Base-by-base conservation (phyloP, 2,888 invertebrate species). In the Xylocampa areola region DNA sequence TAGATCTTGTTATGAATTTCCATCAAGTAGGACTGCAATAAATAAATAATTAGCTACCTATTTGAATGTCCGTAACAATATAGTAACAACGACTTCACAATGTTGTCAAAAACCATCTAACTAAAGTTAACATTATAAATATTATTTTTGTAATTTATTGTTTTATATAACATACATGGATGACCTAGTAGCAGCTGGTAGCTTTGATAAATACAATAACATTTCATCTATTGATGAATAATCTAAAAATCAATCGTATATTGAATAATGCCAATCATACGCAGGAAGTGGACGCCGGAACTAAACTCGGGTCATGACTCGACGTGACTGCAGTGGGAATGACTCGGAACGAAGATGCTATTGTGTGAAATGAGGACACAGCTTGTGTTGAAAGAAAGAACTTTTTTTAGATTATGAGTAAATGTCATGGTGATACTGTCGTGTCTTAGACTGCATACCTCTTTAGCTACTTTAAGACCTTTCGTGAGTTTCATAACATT, bases 241-340 rank as follows among this genome's bases (percentile, higher is more conserved):
- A n/a, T n/a, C n/a, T 55, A 59, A 59, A 53, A 60, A 48, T 50
- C 47, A 49, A 57, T 69, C 29, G 25, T 51, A n/a, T 47, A 53
- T 69, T 62, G 43, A 47, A 27, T 51, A 55, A 70, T 51, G 48
- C 40, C 55, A 60, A 54, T 68, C 44, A 35, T 41, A 19, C 6
- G 21, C 51, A 65, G 73, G 65, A 65, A 76, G 50, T 54, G 57
- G 30, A 51, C 53, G 45, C 76, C 76, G 77, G 72, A 77, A 77
- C 71, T 39, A 48, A 68, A 52, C 49, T 39, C 13, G 16, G 60
- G 40, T 51, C 63, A 59, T 65, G 62, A 60, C 29, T 52, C 30
- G 25, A 65, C 60, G 65, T 68, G 71, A 69, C 62, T 64, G 37
- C 8, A 19, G 30, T 50, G 32, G 40, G 10, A 63, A 68, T 68